Evolutionary conservation across 1,140 invertebrate genomes (phyloP), one percentile per base, ranked within the genome.

Genomic region (Lepeophtheirus salmonis): DNA sequence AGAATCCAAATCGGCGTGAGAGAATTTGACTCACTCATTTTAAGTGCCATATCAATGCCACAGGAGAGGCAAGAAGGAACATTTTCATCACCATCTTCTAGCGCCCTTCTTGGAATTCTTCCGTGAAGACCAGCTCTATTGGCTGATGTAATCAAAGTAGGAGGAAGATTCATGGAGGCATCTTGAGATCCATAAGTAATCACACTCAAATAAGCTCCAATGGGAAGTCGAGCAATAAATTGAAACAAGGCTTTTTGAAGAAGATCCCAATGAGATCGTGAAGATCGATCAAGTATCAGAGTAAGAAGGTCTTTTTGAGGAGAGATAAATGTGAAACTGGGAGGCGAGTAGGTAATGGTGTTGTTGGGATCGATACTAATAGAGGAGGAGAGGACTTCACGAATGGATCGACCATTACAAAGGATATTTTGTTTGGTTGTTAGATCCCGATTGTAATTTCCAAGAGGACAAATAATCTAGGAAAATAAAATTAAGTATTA

Each of bases 381-480:
- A 1, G 55, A 57, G 10, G 21, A 20, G 20, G 26, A 12, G 50
- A 65, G 58, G 3, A 64, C 63, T 20, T 60, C 63, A 30, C 57
- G 23, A n/a, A 63, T 60, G 50, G 63, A 62, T 12, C 21, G 18
- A 21, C 64, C 54, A 20, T 30, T 50, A 50, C 64, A 65, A 18
- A 65, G 63, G 4, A 56, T 48, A 51, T 65, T 65, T 13, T 65
- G 64, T 23, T 61, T 61, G 1, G 59, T 54, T 14, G 50, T 48
- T 13, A 50, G 6, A 53, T 61, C 51, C 51, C 49, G 16, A 17
- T 56, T 25, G 49, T 61, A 61, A 14, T 54, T 18, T 12, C 17
- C 50, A 56, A 18, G 14, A 12, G 53, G 22, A 17, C 53, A 55
- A 22, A 55, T 18, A 55, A 16, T 22, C 53, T 55, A 17, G 18